Conservation (phyloP, 2,113 vertebrate species). For the Pachycephala philippinensis region DNA sequence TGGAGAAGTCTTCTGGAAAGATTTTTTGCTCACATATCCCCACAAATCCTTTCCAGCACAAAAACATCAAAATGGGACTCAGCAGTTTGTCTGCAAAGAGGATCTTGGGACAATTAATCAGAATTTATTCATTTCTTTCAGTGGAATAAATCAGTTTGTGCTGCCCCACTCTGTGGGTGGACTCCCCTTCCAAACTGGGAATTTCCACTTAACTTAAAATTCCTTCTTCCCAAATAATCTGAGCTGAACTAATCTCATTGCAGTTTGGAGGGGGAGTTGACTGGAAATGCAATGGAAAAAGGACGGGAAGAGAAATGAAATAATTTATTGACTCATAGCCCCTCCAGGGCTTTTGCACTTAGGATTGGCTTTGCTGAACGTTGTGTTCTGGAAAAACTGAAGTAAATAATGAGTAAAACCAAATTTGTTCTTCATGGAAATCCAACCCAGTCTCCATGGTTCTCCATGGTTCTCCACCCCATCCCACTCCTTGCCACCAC, state of each 20-base stretch:
- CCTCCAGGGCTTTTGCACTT: background rate
- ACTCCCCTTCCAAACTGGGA: background rate
- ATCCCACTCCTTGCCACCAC: background rate
- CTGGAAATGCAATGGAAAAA: background rate
- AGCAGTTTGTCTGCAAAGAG: background rate
- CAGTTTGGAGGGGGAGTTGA: background rate
- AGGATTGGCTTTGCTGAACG: background rate
- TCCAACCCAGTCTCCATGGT: background rate
- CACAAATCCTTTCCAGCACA: background rate
- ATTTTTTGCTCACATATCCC: background rate
- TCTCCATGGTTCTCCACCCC: background rate
- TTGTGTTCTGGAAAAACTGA: background rate
- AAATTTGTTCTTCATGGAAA: background rate
- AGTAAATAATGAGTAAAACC: background rate
- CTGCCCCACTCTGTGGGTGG: background rate
- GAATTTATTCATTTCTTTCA: background rate
- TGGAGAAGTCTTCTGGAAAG: background rate
- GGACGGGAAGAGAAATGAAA: background rate
- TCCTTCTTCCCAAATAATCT: background rate
- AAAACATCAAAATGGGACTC: background rate
- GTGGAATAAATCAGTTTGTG: background rate
- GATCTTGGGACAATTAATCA: background rate
- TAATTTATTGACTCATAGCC: background rate
- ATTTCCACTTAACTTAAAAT: background rate
- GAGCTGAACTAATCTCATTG: background rate